Conservation (phyloP, 2,888 invertebrate species). For the Lucinisca nassula region DNA sequence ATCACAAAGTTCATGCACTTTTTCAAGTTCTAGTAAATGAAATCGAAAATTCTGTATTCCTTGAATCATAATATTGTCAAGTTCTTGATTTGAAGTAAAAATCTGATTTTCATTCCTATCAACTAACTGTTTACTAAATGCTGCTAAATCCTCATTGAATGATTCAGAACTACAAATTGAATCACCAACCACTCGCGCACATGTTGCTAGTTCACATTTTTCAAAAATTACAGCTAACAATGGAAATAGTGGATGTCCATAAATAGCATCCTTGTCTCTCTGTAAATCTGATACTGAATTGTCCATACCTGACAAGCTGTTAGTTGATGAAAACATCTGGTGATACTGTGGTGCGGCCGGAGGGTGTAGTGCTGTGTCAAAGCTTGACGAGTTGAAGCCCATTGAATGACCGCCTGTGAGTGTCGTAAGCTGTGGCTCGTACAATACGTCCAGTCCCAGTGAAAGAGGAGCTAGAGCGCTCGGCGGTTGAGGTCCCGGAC, state of each 20-base stretch:
- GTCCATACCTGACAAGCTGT: conserved; percentile 63
- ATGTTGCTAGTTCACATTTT: conserved; percentile 71
- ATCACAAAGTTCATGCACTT: conserved; percentile 74
- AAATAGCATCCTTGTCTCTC: conserved; percentile 62
- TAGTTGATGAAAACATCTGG: conserved; percentile 33
- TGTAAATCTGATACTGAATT: conserved; percentile 55
- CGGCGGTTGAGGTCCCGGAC: conserved; percentile 35
- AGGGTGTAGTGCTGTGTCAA: conserved; percentile 22
- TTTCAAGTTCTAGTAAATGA: conserved; percentile 71
- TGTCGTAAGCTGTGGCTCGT: conserved; percentile 53
- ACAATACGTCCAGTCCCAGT: conserved; percentile 50
- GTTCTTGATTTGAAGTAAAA: conserved; percentile 69
- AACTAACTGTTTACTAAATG: conserved; percentile 64
- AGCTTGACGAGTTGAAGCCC: conserved; percentile 9
- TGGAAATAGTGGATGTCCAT: conserved; percentile 68
- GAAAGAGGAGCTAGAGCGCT: conserved; percentile 13
- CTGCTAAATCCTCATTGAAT: conserved; percentile 65
- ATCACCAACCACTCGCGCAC: conserved; percentile 66
- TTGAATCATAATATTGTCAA: conserved; percentile 69
- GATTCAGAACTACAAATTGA: conserved; percentile 69
- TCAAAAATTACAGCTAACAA: conserved; percentile 68
- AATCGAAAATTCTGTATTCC: conserved; percentile 70
- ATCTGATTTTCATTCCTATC: conserved; percentile 61
- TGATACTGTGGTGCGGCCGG: conserved; percentile 46
- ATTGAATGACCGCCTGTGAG: conserved; percentile 39